Evolutionary conservation across 2,797 vertebrate genomes (phyloP).

Genomic region (Pipistrellus nathusii): DNA sequence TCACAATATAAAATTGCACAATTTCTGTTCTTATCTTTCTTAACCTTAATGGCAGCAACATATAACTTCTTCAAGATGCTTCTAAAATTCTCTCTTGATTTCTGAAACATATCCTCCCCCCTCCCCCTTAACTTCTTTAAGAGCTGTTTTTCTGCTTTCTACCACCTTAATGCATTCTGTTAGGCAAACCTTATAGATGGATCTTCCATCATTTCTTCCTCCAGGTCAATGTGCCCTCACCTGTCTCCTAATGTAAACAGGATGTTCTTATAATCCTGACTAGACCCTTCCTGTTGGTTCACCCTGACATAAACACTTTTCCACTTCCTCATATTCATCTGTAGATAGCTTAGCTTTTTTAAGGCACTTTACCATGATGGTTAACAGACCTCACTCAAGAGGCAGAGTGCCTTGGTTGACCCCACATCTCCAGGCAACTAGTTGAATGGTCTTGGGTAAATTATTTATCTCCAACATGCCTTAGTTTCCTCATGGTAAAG

Average conservation of each 20-base stretch:
- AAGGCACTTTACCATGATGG: background rate
- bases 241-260: background rate
- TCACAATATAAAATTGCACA: background rate
- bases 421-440: background rate
- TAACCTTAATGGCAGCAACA: background rate
- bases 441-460: background rate
- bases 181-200: background rate
- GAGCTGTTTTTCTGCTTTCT: background rate
- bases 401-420: background rate
- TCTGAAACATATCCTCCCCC: background rate
- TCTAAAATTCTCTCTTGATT: conserved; percentile 25
- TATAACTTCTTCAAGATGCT: background rate
- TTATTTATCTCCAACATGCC: background rate
- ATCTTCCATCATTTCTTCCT: background rate
- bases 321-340: background rate
- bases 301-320: background rate
- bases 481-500: background rate
- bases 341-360: background rate
- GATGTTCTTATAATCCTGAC: background rate
- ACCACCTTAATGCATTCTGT: background rate
- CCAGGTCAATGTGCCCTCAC: background rate
- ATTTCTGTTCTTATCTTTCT: background rate
- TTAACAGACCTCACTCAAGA: background rate
- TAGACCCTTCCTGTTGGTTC: background rate
- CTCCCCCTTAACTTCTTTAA: background rate